These are phyloP conservation scores for Ecliptopera silaceata DNA, from an alignment of 2,888 invertebrate species.

Conservation along the genomic window DNA sequence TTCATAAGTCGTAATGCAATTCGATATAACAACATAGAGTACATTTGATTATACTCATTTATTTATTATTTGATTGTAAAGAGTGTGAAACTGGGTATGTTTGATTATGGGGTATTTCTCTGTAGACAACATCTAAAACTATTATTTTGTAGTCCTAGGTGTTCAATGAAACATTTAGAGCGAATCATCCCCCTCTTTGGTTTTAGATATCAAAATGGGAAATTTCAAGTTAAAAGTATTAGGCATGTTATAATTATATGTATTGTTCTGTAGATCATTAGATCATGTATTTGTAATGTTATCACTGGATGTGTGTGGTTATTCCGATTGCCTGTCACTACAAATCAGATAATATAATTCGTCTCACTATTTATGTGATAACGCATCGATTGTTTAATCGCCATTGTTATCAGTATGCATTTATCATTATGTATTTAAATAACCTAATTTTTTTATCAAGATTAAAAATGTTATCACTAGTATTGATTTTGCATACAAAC, in stretches of 20 bases:
- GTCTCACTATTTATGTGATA: constrained; percentile 2
- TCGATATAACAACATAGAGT: background rate
- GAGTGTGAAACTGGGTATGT: too few relatives aligned
- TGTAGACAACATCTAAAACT: too few relatives aligned
- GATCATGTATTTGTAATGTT: background rate
- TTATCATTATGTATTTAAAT: background rate
- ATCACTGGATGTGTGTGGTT: background rate
- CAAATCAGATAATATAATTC: background rate
- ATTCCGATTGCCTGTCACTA: background rate
- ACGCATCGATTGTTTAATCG: constrained; percentile 1
- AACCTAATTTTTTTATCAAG: background rate
- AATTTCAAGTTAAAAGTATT: too few relatives aligned
- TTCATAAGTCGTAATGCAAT: background rate
- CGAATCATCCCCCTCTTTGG: too few relatives aligned
- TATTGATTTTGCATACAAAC: background rate
- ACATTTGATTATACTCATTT: too few relatives aligned
- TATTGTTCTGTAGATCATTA: background rate
- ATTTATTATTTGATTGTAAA: too few relatives aligned
- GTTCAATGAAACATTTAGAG: too few relatives aligned
- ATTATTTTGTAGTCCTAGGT: too few relatives aligned
- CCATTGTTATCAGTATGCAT: constrained; percentile 21
- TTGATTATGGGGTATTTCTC: too few relatives aligned
- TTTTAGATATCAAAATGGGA: too few relatives aligned
- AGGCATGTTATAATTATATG: background rate
- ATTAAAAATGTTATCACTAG: background rate